Conservation (phyloP, 2,113 vertebrate species). For the Lamprotornis superbus region DNA sequence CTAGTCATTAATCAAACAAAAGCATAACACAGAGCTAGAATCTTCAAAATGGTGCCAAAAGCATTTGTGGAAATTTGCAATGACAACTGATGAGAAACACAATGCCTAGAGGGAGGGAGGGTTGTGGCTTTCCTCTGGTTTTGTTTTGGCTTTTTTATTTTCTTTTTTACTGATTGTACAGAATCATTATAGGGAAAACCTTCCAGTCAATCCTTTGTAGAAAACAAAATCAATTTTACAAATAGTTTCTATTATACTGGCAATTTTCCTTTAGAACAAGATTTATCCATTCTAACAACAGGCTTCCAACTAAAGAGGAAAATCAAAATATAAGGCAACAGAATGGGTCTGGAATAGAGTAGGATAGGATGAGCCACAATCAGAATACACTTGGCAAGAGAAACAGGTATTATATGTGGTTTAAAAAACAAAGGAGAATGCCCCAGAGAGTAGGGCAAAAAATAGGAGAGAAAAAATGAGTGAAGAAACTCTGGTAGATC, state of each 20-base stretch:
- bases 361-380: background rate
- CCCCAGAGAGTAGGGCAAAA: background rate
- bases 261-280: background rate
- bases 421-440: background rate
- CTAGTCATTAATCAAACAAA: constrained; percentile 44
- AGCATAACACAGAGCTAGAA: background rate
- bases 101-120: background rate
- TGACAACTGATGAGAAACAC: constrained; percentile 9
- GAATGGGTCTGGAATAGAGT: background rate
- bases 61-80: background rate
- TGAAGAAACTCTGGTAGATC: background rate
- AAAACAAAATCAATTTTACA: background rate
- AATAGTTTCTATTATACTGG: background rate
- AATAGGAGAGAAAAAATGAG: background rate
- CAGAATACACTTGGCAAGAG: background rate
- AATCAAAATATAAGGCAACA: background rate
- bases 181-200: background rate
- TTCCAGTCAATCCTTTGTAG: background rate
- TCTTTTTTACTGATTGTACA: background rate
- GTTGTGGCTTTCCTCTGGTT: background rate
- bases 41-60: constrained; percentile 27
- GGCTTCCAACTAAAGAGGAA: background rate
- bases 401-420: background rate
- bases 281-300: background rate
- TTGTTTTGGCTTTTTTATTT: background rate